Evolutionary conservation across 1,140 invertebrate genomes (phyloP).

Genomic region (Trachelipus rathkii): DNA sequence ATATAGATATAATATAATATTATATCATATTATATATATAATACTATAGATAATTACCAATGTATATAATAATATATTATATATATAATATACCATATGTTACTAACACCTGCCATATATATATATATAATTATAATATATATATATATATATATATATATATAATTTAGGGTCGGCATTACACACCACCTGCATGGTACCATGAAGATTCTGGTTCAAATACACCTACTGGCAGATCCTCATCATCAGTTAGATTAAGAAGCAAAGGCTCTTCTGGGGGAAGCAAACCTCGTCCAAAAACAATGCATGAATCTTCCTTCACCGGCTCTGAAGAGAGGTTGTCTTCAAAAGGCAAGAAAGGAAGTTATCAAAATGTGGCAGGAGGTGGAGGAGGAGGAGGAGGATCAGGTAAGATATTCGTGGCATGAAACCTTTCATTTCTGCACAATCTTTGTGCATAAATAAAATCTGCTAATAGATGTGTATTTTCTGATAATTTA

Average conservation of each 20-base stretch:
- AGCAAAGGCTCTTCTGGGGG: slow-evolving; percentile 32
- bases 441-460: slow-evolving; percentile 12
- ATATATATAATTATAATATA: not conserved
- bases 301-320: slow-evolving; percentile 36
- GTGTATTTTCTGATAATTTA: not conserved
- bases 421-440: slow-evolving; percentile 11
- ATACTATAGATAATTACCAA: not conserved
- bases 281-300: slow-evolving; percentile 37
- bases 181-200: slow-evolving; percentile 37
- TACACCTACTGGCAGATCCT: slow-evolving; percentile 27
- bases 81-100: no score
- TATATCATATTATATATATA: no score
- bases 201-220: slow-evolving; percentile 29
- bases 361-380: slow-evolving; percentile 42
- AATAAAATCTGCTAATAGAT: slow-evolving; percentile 16
- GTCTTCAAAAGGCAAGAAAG: slow-evolving; percentile 30
- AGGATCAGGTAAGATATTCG: no score
- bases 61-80: no score
- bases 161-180: slow-evolving; percentile 32
- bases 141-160: not conserved
- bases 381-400: slow-evolving; percentile 20
- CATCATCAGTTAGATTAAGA: slow-evolving; percentile 38
- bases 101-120: no score
- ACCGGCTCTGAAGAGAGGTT: slow-evolving; percentile 23
- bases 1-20: no score